Evolutionary conservation across 2,888 invertebrate species (phyloP), one percentile per base, ranked within the genome.

Genomic region (Aporophyla nigra): DNA sequence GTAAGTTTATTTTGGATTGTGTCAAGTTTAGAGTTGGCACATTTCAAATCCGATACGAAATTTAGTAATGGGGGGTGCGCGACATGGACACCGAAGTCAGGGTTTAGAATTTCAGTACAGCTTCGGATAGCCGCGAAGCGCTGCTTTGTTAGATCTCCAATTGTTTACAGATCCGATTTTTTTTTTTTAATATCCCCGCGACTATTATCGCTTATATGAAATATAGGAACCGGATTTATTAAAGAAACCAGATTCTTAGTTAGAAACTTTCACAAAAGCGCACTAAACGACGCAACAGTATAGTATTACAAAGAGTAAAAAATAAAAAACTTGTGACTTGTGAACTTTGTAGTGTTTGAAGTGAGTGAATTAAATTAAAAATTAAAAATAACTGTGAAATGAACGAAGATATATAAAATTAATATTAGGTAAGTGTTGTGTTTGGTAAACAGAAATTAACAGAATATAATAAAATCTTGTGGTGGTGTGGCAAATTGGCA

Each of bases 51-150:
- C 90, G 88, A 80, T 87, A 87, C 91, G 96, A 95, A 96, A 96
- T 96, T 93, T 92, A 95, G 96, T 96, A 96, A 95, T 96, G 96
- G 96, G 96, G 96, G 96, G 96, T 96, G 94, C 95, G 91, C 93
- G 96, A 95, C 96, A 96, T 95, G 95, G 96, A 96, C 94, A 96
- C 96, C 96, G 92, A 93, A 94, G 94, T 94, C 95, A 91, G 95
- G 96, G 96, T 96, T 96, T 96, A 95, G 96, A 96, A 96, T 96
- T 96, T 96, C 96, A 96, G 96, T 96, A 93, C 92, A 96, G 96
- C 96, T 96, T 96, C 96, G 96, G 96, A 96, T 96, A 94, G 96
- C 96, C 93, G 91, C 95, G 96, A 94, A 94, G 95, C 95, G 94
- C 93, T 92, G 94, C 96, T 96, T 96, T 96, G 96, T 96, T 95